A percentile compares a stretch with the other conserved stretches of the same genome.
Evolutionary conservation across 2,888 invertebrate genomes (phyloP).

Genomic region (Cetonia aurata): DNA sequence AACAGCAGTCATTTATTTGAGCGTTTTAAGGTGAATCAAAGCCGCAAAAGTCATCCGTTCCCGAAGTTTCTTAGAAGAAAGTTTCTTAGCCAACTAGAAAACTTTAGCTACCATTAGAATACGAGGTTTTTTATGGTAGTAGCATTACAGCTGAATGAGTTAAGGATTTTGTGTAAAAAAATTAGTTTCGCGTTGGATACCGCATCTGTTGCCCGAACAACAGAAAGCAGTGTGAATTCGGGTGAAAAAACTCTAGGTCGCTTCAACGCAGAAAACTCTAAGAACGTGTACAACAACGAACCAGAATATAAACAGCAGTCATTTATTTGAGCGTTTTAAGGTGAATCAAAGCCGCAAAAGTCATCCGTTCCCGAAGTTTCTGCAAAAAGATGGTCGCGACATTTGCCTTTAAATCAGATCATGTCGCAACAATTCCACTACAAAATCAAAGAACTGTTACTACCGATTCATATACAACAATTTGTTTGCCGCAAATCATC

Average conservation of each 20-base stretch:
- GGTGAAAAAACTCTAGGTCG: slow-evolving; percentile 1
- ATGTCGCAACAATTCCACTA: slow-evolving; percentile 46
- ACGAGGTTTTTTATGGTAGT: too few species aligned
- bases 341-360: slow-evolving; percentile 43
- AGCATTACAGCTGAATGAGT: too few species aligned
- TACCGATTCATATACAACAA: slow-evolving; percentile 48
- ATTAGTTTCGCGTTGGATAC: too few species aligned
- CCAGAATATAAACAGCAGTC: slow-evolving; percentile 45
- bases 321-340: slow-evolving; percentile 41
- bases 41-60: slow-evolving; percentile 53
- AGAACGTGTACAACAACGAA: slow-evolving; percentile 16
- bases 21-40: slow-evolving; percentile 42
- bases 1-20: slow-evolving; percentile 45
- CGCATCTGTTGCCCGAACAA: too few species aligned
- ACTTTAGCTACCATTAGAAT: too few species aligned
- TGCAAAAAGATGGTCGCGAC: slow-evolving; percentile 33
- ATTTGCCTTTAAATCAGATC: slow-evolving; percentile 48
- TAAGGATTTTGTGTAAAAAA: too few species aligned
- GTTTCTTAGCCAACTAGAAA: too few species aligned
- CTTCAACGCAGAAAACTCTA: slow-evolving; percentile 16
- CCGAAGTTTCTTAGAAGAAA: background rate
- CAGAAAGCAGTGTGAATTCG: too few species aligned
- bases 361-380: slow-evolving; percentile 50
- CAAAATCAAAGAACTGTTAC: slow-evolving; percentile 37
- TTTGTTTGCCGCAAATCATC: slow-evolving; percentile 43